phyloP scores from a whole-genome alignment of 2,797 vertebrate genomes.

The Danio choprae region DNA sequence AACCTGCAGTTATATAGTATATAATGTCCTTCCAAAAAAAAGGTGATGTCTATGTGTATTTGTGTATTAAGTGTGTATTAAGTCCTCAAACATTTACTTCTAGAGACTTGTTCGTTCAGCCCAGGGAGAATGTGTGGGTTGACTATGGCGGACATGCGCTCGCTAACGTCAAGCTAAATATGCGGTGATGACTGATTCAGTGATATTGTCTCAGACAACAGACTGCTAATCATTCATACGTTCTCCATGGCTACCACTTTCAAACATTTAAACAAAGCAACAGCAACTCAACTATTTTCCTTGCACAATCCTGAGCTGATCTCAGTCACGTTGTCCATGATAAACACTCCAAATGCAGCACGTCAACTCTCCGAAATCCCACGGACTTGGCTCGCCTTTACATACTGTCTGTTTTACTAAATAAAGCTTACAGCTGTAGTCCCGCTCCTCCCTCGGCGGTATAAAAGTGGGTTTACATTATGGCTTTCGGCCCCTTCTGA shows the following conservation, averaged over 20 bases:
- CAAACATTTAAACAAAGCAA: constrained; percentile 61
- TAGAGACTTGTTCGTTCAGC: not conserved
- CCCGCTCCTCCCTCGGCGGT: constrained; percentile 69
- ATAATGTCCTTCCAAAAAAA: no score
- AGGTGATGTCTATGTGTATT: no score
- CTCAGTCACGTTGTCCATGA: constrained; percentile 30
- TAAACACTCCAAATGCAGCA: constrained; percentile 21
- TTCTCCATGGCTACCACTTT: constrained; percentile 70
- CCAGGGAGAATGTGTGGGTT: constrained; percentile 3
- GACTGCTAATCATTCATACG: constrained; percentile 69
- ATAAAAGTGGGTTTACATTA: constrained; percentile 90
- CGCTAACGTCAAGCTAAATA: constrained; percentile 51
- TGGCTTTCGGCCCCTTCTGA: constrained; percentile 78
- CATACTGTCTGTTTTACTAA: constrained; percentile 80
- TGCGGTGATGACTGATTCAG: constrained; percentile 69
- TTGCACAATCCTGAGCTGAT: constrained; percentile 31
- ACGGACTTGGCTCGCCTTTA: constrained; percentile 51
- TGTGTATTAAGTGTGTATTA: no score
- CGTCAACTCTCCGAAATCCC: constrained; percentile 18
- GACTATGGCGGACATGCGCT: constrained; percentile 1
- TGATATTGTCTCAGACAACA: constrained; percentile 73
- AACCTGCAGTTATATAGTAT: no score
- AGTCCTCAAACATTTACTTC: not conserved
- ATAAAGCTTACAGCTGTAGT: constrained; percentile 80
- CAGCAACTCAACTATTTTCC: constrained; percentile 66